Percentiles rank a stretch among this genome's conserved stretches.
Evolutionary conservation across 30 jellyfish, hydroid and myxozoan genomes (phyloP).

Genomic region (Aurelia coerulea): DNA sequence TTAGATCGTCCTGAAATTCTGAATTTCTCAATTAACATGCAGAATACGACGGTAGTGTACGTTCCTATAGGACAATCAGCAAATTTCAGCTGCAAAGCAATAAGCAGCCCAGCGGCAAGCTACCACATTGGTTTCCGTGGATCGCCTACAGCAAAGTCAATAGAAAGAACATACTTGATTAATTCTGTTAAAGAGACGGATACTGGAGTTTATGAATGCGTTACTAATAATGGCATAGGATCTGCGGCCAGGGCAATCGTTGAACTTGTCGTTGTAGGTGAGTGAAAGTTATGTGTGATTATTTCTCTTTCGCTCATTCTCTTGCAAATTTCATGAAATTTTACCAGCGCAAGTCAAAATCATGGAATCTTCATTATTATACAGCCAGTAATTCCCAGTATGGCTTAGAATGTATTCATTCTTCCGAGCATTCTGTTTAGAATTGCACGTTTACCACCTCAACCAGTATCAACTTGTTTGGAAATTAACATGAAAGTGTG

Average conservation of each 20-base stretch:
- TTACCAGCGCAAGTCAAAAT: too few species aligned
- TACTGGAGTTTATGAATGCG: constrained; percentile 87
- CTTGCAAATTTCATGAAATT: neutral
- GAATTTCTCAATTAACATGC: constrained; percentile 52
- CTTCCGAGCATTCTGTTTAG: too few species aligned
- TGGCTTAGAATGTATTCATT: too few species aligned
- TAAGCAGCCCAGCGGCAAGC: constrained; percentile 64
- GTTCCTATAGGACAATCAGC: constrained; percentile 42
- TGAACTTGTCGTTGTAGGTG: constrained; percentile 63
- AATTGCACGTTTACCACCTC: too few species aligned
- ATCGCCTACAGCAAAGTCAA: constrained; percentile 37
- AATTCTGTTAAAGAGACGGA: constrained; percentile 40
- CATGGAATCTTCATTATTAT: too few species aligned
- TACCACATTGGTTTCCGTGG: constrained; percentile 63
- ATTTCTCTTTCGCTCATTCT: neutral
- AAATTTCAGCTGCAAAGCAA: constrained; percentile 60
- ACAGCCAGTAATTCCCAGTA: too few species aligned
- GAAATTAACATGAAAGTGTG: too few species aligned
- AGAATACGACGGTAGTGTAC: constrained; percentile 28
- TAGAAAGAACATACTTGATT: constrained; percentile 33
- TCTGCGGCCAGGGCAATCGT: constrained; percentile 15
- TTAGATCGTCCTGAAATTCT: constrained; percentile 55
- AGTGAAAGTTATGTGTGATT: neutral
- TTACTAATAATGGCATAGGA: constrained; percentile 83
- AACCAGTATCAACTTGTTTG: too few species aligned